Evolutionary conservation across 2,797 vertebrate genomes (phyloP), one percentile per base, ranked within the genome.

Genomic region (Oreochromis mossambicus): DNA sequence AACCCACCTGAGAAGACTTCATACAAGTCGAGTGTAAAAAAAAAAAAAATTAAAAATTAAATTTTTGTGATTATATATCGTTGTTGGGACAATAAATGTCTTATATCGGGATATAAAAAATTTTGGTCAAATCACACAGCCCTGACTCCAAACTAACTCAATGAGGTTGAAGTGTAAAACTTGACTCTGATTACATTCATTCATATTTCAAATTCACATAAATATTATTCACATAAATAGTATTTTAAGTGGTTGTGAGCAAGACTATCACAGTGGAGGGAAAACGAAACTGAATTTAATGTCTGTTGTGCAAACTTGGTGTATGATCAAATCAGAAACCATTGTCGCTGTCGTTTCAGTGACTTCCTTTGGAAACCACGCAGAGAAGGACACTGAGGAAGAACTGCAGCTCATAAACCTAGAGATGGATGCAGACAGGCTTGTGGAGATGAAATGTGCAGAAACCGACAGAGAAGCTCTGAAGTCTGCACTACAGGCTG

Each of bases 381-480:
- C 94, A 19, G 94, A 96, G 80, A 96, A 96, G 70, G 95, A 96
- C 58, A 86, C 92, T 1, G 95, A 96, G 81, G 97, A 96, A 73
- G 96, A 97, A 81, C 46, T 94, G 8, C 91, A 95, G 10, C 77
- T 93, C 75, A 94, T 97, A 77, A 96, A 95, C 86, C 87, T 96
- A 32, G 95, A 95, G 84, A 96, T 96, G 95, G 96, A 97, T 76
- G 89, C 94, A 36, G 96, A 96, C 77, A 95, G 93, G 84, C 95
- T 94, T 3, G 96, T 96, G 66, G 94, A 94, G 34, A 41, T 95
- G 51, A 96, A 96, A 85, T 96, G 96, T 81, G 91, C 96, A 12
- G 97, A 97, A 90, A 95, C 96, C 0, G 95, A 97, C 58, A 94
- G 96, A 88, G 97, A 97, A 79, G 90, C 96, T 48, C 90, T 97